Percentiles rank a stretch among this genome's conserved stretches.
phyloP scores from a whole-genome alignment of 2,113 vertebrate genomes.

The Leucosticte australis region DNA sequence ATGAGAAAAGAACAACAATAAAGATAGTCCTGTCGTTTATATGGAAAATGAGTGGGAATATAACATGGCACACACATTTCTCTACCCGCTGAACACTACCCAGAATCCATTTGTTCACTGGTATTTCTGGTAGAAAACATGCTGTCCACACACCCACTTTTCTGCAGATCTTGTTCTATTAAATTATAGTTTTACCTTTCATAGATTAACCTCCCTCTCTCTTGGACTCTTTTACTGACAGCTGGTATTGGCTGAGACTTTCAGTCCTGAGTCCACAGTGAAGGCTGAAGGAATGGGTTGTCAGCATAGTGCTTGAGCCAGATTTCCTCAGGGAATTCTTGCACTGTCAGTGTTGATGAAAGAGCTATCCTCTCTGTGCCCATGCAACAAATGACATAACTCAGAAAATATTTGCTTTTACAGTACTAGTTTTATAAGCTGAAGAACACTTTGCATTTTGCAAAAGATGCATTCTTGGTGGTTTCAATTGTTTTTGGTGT shows the following conservation, averaged over 20 bases:
- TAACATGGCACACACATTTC: not conserved
- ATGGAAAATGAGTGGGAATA: not conserved
- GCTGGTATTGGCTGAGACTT: not conserved
- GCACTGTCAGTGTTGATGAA: not conserved
- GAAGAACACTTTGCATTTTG: not conserved
- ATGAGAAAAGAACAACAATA: not conserved
- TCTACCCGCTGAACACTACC: rapidly evolving
- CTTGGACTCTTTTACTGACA: not conserved
- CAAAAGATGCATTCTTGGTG: not conserved
- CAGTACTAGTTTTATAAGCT: not conserved
- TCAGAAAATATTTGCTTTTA: not conserved
- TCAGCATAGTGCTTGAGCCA: not conserved
- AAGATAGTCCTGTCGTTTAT: rapidly evolving
- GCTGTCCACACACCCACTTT: not conserved
- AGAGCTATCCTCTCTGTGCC: not conserved
- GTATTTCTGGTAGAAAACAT: not conserved
- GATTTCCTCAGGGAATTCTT: not conserved
- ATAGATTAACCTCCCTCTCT: not conserved
- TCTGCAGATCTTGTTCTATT: not conserved
- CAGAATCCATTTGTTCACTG: not conserved
- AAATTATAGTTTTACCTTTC: not conserved
- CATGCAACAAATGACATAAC: not conserved
- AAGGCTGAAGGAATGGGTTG: not conserved
- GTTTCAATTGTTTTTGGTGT: not conserved
- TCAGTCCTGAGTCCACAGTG: not conserved